Evolutionary conservation across 1,140 invertebrate genomes (phyloP).

Genomic region (Mactra quadrangularis): DNA sequence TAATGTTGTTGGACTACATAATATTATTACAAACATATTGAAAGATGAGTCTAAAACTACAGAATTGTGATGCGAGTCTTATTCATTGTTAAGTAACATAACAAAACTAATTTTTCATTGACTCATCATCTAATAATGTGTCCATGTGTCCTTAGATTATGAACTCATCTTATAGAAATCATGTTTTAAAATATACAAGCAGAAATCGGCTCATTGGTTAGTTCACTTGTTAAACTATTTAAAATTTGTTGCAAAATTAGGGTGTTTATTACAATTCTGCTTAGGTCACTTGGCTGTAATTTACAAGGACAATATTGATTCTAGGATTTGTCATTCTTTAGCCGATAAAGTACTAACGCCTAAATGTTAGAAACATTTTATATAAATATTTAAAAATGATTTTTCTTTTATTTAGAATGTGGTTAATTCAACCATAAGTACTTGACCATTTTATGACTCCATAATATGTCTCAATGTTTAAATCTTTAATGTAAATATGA

Average conservation of each 20-base stretch:
- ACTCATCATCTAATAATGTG: too few relatives aligned
- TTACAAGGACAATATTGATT: constrained; percentile 13
- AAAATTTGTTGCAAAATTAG: constrained; percentile 12
- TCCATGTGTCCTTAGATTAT: too few relatives aligned
- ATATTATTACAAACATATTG: too few relatives aligned
- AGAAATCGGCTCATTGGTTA: constrained; percentile 16
- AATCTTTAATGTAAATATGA: constrained; percentile 8
- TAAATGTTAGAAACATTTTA: constrained; percentile 35
- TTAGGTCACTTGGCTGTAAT: constrained; percentile 20
- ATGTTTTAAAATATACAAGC: too few relatives aligned
- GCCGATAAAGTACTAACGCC: constrained; percentile 39
- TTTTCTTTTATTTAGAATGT: constrained; percentile 11
- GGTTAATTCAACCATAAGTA: not conserved
- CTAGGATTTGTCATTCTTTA: constrained; percentile 27
- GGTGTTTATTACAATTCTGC: constrained; percentile 19
- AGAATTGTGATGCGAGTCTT: too few relatives aligned
- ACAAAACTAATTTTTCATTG: too few relatives aligned
- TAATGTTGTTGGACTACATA: too few relatives aligned
- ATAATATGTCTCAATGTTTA: constrained; percentile 17
- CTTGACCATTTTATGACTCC: constrained; percentile 47
- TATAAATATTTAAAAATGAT: constrained; percentile 28
- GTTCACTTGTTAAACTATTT: too few relatives aligned
- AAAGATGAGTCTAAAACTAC: too few relatives aligned
- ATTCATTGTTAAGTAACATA: too few relatives aligned
- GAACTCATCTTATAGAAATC: too few relatives aligned